Percentiles rank a stretch among this genome's conserved stretches.
Evolutionary conservation across 1,140 invertebrate genomes (phyloP).

Genomic region (Drosophila repleta): DNA sequence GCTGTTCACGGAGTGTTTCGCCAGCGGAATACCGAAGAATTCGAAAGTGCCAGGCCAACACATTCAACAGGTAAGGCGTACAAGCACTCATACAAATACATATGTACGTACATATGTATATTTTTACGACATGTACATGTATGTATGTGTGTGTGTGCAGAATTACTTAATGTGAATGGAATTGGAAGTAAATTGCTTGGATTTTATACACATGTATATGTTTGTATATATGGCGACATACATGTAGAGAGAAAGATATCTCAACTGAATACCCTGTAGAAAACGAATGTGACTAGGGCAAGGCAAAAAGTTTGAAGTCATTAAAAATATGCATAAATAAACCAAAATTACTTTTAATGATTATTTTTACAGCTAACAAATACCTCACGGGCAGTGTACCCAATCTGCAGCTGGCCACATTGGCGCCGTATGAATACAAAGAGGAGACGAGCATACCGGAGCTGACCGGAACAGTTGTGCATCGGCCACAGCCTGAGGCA

Average conservation of each 20-base stretch:
- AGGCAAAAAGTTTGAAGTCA: background rate
- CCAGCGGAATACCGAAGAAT: constrained; percentile 72
- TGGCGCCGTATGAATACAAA: constrained; percentile 19
- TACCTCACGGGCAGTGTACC: constrained; percentile 61
- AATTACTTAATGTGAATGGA: constrained; percentile 36
- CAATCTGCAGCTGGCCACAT: constrained; percentile 43
- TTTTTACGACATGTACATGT: background rate
- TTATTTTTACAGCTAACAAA: constrained; percentile 36
- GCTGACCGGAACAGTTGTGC: constrained; percentile 21
- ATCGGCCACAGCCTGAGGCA: constrained; percentile 17
- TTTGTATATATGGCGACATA: too few relatives aligned
- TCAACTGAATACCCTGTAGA: background rate
- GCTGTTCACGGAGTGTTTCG: constrained; percentile 79
- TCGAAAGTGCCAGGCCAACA: constrained; percentile 65
- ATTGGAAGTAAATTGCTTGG: constrained; percentile 18
- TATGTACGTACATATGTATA: constrained; percentile 11
- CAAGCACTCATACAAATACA: too few relatives aligned
- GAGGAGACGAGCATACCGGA: constrained; percentile 15
- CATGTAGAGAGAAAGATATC: too few relatives aligned
- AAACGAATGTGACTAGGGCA: background rate
- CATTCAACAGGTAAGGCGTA: constrained; percentile 52
- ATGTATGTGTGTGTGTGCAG: background rate
- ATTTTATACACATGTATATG: too few relatives aligned
- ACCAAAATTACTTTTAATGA: background rate
- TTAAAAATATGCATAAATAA: too few relatives aligned